These are phyloP conservation scores for Ricordea florida DNA, from an alignment of 92 coral and sea anemone species.

Conservation along the genomic window DNA sequence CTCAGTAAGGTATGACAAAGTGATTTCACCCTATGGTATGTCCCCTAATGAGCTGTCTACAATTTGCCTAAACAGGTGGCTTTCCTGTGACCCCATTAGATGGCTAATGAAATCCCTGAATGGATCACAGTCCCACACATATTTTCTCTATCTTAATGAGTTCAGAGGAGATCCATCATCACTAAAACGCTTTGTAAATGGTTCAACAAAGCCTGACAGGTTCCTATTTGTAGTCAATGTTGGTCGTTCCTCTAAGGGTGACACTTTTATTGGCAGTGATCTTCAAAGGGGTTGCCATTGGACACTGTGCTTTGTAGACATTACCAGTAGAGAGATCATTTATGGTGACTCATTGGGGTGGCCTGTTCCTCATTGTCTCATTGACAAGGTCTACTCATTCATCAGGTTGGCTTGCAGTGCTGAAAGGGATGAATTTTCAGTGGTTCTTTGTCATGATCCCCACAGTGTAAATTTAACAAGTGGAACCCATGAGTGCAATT, in stretches of 20 bases:
- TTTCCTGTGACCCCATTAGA: slow-evolving; percentile 16
- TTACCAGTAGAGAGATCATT: not conserved
- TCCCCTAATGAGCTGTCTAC: slow-evolving; percentile 9
- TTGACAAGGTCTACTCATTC: not conserved
- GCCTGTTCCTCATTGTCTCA: not conserved
- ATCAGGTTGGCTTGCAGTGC: no score
- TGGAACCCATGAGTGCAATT: no score
- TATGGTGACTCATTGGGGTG: no score
- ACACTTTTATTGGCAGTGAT: no score
- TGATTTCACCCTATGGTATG: slow-evolving; percentile 9
- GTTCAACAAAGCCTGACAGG: not conserved
- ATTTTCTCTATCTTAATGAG: slow-evolving; percentile 9
- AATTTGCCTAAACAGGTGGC: slow-evolving; percentile 36
- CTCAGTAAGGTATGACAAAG: no score
- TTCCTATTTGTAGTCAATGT: slow-evolving; percentile 12
- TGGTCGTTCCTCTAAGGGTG: not conserved
- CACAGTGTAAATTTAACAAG: no score
- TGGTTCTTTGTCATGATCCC: no score
- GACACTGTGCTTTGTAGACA: no score
- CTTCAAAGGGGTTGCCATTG: no score
- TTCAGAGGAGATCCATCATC: no score
- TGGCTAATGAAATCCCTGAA: slow-evolving; percentile 25
- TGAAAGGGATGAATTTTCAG: no score
- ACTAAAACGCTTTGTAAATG: no score
- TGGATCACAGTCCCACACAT: slow-evolving; percentile 13